Evolutionary conservation across 2,113 vertebrate genomes (phyloP), one percentile per base, ranked within the genome.

Genomic region (Eurypyga helias): DNA sequence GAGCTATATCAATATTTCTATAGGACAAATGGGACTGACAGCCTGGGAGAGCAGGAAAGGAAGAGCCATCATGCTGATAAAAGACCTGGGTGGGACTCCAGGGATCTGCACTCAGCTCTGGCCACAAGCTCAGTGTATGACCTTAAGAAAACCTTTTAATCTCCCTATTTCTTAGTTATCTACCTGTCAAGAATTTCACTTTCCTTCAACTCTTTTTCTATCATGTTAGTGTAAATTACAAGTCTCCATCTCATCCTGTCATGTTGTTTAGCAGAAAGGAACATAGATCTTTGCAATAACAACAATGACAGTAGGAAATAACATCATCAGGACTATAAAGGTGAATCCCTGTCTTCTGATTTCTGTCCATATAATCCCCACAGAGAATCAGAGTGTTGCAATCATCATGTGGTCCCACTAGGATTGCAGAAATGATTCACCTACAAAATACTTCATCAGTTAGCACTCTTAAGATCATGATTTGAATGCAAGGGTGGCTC

Each of bases 1-100:
- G 83, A 73, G 33, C 55, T 61, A 65, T 81, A 86, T 84, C 83
- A 95, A 57, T 70, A 93, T 83, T 95, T 94, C 85, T 87, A 10
- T 36, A 83, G 86, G 79, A 94, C 71, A 84, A 95, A 93, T 70
- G 78, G 77, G 72, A 78, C 49, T 83, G 91, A 71, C 90, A 94
- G 87, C 65, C 83, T 95, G 87, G 46, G 87, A 93, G 60, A 89
- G 87, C 75, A 81, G 88, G 58, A 67, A 70, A 41, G 61, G 77
- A 83, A 93, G 51, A 91, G 34, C 51, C 87, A 87, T 71, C 80
- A 41, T 0, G 1, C 41, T 76, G 88, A 92, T 67, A 75, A 95
- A 97, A 96, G 52, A 73, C 52, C 36, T 55, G 57, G 25, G 61
- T 83, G 81, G 49, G 36, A 69, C 80, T 75, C 73, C 24, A 33